Evolutionary conservation across 2,888 invertebrate genomes (phyloP), one percentile per base, ranked within the genome.

Genomic region (Bhutanitis thaidina): DNA sequence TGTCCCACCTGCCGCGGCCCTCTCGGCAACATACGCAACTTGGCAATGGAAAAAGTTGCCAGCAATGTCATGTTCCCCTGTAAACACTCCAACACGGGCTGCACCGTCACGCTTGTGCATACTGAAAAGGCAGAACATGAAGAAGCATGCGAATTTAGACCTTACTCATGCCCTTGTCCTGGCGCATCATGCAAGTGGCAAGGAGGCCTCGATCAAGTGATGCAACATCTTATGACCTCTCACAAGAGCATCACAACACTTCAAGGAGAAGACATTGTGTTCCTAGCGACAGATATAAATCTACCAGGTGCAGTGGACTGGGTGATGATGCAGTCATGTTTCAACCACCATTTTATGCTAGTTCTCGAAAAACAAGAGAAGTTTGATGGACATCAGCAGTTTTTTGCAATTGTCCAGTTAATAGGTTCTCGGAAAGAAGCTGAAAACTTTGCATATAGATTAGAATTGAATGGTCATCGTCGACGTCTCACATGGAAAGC

Each of bases 281-380:
- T 99, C 85, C 90, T 99, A 65, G 99, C 99, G 1, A 99, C 99
- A 34, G 99, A 99, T 82, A 99, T 99, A 56, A 99, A 99, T 90
- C 92, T 99, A 60, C 99, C 99, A 7, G 99, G 99, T 53, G 99
- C 98, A 29, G 98, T 99, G 8, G 98, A 99, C 82, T 99, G 98
- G 98, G 97, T 97, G 3, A 99, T 99, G 99, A 99, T 99, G 99
- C 99, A 99, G 88, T 98, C 98, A 25, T 99, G 99, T 84, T 99
- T 99, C 80, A 98, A 97, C 50, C 98, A 98, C 77, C 97, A 99
- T 83, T 99, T 99, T 75, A 99, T 99, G 99, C 92, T 99, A 61
- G 99, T 99, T 30, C 91, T 99, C 44, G 99, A 99, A 79, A 99
- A 99, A 78, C 98, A 98, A 85, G 98, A 98, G 72, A 99, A 99